phyloP scores from a whole-genome alignment of 2,113 vertebrate species.

The Mirza zaza region DNA sequence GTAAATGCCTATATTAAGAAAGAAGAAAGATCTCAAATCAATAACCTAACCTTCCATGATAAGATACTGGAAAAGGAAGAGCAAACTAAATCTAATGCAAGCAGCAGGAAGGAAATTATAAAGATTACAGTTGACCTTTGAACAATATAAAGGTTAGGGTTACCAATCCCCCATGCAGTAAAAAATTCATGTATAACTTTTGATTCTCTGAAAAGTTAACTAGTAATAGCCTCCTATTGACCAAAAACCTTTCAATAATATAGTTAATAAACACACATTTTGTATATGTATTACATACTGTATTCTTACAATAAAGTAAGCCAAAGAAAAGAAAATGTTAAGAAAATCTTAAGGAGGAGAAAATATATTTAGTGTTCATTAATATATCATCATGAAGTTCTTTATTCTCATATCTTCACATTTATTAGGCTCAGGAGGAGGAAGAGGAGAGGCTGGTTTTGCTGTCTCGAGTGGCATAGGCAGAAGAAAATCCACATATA shows the following conservation, averaged over 20 bases:
- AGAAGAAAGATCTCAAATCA: neutral
- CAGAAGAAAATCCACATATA: neutral
- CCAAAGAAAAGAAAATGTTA: neutral
- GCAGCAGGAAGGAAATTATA: neutral
- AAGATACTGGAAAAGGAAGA: neutral
- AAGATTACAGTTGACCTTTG: neutral
- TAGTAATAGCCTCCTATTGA: neutral
- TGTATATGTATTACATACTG: neutral
- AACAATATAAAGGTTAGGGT: neutral
- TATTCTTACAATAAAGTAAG: neutral
- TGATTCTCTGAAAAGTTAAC: neutral
- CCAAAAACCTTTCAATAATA: neutral
- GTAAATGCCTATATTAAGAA: neutral
- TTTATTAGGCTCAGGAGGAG: neutral
- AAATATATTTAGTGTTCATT: neutral
- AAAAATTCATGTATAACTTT: neutral
- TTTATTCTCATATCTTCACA: neutral
- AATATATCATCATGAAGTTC: neutral
- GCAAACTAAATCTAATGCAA: neutral
- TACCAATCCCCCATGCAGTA: neutral
- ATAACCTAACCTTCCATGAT: neutral
- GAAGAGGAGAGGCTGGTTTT: neutral
- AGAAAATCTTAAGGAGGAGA: neutral
- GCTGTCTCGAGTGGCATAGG: neutral
- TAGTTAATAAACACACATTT: neutral